Evolutionary conservation across 2,888 invertebrate genomes (phyloP), one percentile per base, ranked within the genome.

Genomic region (Agrotis clavis): DNA sequence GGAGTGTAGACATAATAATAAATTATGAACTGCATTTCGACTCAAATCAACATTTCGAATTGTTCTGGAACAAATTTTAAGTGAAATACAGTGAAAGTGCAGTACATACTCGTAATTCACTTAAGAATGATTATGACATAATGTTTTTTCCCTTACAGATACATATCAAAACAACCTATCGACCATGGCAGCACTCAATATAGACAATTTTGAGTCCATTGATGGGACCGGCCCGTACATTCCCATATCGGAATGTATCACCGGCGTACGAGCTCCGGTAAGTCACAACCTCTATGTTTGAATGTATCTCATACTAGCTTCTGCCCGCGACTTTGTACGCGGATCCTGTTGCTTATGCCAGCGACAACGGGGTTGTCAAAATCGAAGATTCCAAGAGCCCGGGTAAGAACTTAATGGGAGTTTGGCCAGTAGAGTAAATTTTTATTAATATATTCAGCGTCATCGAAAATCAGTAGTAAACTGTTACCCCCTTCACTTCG

Each of bases 161-260:
- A 78, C 89, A 4, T 91, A 90, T 75, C 91, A 90, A 71, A 91
- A 88, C 71, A 90, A 81, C 61, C 48, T 87, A 47, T 71, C 70
- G 4, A 53, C 86, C 9, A 77, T 86, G 48, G 71, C 90, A 3
- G 86, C 89, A 0, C 78, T 86, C 62, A 91, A 91, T n/a, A 89
- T 89, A 13, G 89, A 90, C 45, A 89, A 90, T 41, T 88, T 88
- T 62, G 91, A 90, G 54, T 70, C 85, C 61, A 81, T 87, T 3
- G 90, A 93, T 19, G 83, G 86, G 41, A 92, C 98, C 14, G 98
- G 98, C 30, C 98, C 98, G 0, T 99, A 99, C 92, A 99, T 99
- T 93, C 98, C 98, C 13, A 98, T 99, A 85, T 99, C 98, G 68
- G 99, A 99, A 93, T 99, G 99, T 92, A 98, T 98, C 86, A 98